Evolutionary conservation across 2,888 invertebrate genomes (phyloP).

Genomic region (Caenorhabditis sp.): DNA sequence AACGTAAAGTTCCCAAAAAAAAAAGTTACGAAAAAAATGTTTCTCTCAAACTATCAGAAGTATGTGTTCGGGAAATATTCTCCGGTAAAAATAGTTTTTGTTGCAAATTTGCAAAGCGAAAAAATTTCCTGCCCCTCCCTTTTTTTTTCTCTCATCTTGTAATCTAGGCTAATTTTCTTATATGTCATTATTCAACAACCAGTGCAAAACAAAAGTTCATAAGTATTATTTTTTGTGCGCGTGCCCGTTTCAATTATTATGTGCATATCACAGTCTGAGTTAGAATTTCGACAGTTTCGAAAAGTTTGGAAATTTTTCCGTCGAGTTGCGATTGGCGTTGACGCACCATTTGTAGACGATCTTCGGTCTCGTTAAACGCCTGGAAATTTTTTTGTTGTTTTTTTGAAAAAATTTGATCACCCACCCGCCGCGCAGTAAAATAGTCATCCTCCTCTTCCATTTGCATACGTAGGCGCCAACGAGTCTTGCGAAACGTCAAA

Average conservation of each 20-base stretch:
- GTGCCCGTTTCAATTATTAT: conserved; percentile 19
- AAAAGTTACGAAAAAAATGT: no score
- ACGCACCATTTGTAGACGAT: conserved; percentile 57
- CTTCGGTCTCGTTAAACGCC: conserved; percentile 67
- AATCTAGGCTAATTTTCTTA: neutral
- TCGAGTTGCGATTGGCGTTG: conserved; percentile 52
- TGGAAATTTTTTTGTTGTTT: conserved; percentile 12
- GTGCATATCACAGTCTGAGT: conserved; percentile 45
- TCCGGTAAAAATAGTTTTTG: no score
- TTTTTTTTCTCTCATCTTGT: neutral
- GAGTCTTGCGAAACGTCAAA: conserved; percentile 58
- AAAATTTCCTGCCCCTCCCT: no score
- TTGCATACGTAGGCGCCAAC: conserved; percentile 60
- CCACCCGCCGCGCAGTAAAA: conserved; percentile 58
- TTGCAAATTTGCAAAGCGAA: no score
- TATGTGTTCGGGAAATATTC: no score
- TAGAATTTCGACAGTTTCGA: conserved; percentile 52
- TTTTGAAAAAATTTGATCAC: neutral
- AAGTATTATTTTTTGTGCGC: conserved; percentile 1
- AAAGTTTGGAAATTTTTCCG: conserved; percentile 43
- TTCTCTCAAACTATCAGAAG: no score
- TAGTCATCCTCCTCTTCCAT: conserved; percentile 67
- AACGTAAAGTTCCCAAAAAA: no score
- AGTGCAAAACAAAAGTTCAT: no score
- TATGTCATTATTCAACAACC: neutral